These are phyloP conservation scores for Buceros bicornis DNA, from an alignment of 2,797 vertebrate genomes.

Conservation along the genomic window DNA sequence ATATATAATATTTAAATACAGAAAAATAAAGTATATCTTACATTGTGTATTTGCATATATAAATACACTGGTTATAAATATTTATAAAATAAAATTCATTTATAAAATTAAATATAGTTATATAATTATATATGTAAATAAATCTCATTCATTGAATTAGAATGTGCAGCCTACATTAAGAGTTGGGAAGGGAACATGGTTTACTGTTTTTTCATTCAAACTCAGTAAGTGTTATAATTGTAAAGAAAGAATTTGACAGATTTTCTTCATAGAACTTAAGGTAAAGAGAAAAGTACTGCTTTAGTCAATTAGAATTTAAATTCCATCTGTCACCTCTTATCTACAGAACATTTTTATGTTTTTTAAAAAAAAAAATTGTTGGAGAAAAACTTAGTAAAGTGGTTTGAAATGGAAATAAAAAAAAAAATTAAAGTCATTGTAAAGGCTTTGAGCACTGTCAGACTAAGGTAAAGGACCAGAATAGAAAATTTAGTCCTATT, in stretches of 20 bases:
- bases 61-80: slow-evolving; percentile 39
- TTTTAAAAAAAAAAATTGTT: not conserved
- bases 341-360: not conserved
- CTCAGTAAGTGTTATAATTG: not conserved
- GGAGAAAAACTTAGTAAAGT: not conserved
- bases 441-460: not conserved
- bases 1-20: not conserved
- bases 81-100: slow-evolving; percentile 45
- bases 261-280: not conserved
- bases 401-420: not conserved
- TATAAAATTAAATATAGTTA: slow-evolving; percentile 50
- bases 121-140: slow-evolving; percentile 61
- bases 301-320: not conserved
- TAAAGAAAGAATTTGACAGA: not conserved
- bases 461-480: not conserved
- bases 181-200: not conserved
- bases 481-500: not conserved
- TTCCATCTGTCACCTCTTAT: not conserved
- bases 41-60: not conserved
- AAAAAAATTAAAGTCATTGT: not conserved
- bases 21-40: not conserved
- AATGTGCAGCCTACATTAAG: not conserved
- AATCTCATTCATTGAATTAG: slow-evolving; percentile 43
- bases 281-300: not conserved
- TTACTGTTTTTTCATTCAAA: not conserved